These are phyloP conservation scores for Chironomus riparius DNA, from an alignment of 2,888 invertebrate species.

Conservation along the genomic window DNA sequence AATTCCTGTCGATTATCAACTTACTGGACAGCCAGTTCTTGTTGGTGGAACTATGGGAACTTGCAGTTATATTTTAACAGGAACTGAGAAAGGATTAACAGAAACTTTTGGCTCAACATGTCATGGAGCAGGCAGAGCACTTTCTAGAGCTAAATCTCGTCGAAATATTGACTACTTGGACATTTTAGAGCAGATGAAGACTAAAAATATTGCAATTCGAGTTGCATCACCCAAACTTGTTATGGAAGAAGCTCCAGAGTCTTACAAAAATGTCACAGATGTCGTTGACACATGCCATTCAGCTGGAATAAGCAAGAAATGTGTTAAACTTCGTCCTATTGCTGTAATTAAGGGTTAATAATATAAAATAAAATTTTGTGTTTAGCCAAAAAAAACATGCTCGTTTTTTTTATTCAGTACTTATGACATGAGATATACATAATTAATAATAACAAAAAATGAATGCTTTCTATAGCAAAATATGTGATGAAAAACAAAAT, in stretches of 20 bases:
- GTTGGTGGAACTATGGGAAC: slow-evolving; percentile 99
- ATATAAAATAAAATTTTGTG: neutral
- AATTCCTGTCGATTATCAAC: slow-evolving; percentile 96
- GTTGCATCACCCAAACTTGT: slow-evolving; percentile 98
- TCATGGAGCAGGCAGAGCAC: slow-evolving; percentile 95
- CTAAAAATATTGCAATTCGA: slow-evolving; percentile 85
- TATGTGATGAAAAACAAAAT: neutral
- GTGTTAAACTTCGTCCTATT: slow-evolving; percentile 91
- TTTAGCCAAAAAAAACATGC: neutral
- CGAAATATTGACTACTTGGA: slow-evolving; percentile 89
- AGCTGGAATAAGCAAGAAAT: slow-evolving; percentile 94
- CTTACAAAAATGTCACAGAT: slow-evolving; percentile 99
- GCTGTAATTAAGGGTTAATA: slow-evolving; percentile 95
- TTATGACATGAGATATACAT: too few species aligned
- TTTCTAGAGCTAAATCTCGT: slow-evolving; percentile 94
- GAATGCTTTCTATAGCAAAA: neutral
- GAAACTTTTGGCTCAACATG: slow-evolving; percentile 99
- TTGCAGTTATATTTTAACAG: slow-evolving; percentile 97
- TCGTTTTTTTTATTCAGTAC: neutral
- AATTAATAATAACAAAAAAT: too few species aligned
- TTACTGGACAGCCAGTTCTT: slow-evolving; percentile 96
- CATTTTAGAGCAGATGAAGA: slow-evolving; percentile 74
- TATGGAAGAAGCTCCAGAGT: slow-evolving; percentile 99
- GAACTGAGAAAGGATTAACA: slow-evolving; percentile 92
- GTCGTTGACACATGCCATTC: slow-evolving; percentile 97